Percentiles rank a stretch among this genome's conserved stretches.
These are phyloP conservation scores for Cepaea hortensis DNA, from an alignment of 2,888 invertebrate species.

Conservation along the genomic window DNA sequence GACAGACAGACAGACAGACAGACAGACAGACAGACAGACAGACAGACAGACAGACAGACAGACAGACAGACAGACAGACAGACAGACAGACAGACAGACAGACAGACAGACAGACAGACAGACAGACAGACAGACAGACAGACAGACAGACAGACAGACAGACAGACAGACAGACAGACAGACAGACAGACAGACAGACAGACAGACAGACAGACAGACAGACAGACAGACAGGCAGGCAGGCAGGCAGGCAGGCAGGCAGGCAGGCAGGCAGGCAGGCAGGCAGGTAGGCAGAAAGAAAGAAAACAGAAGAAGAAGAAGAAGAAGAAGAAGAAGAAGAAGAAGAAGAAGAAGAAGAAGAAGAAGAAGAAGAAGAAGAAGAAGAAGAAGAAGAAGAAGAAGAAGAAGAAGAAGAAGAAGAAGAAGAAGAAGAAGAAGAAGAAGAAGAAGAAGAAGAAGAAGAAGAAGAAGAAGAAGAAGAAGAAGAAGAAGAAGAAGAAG, in stretches of 20 bases:
- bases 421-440: not conserved
- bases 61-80: no score
- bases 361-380: not conserved
- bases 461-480: no score
- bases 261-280: not conserved
- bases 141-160: no score
- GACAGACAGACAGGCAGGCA: no score
- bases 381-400: not conserved
- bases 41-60: no score
- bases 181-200: constrained; percentile 36
- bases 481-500: not conserved
- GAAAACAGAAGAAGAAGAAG: not conserved
- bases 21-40: no score
- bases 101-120: constrained; percentile 10
- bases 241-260: not conserved
- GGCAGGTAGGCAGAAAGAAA: not conserved
- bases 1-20: no score
- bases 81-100: constrained; percentile 17
- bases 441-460: not conserved
- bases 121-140: no score
- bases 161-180: constrained; percentile 36
- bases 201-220: constrained; percentile 28
- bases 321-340: constrained; percentile 8
- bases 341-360: not conserved
- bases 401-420: not conserved